Evolutionary conservation across 1,140 invertebrate genomes (phyloP), one percentile per base, ranked within the genome.

Genomic region (Stegodyphus dumicola): DNA sequence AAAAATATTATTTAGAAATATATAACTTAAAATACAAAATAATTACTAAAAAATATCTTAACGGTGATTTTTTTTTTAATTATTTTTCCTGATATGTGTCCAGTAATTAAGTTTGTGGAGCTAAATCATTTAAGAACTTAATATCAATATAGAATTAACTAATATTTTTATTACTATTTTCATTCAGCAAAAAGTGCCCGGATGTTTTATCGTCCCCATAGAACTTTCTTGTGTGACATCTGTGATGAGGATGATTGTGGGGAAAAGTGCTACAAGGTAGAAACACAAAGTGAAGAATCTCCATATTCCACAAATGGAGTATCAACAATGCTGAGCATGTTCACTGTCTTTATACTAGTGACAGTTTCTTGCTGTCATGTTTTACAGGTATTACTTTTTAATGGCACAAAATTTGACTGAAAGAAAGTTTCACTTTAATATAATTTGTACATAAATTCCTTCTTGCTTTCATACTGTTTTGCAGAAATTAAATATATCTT

Each of bases 191-290:
- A 94, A 88, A 91, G 93, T 89, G 94, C 95, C 18, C 91, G 95
- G 81, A 93, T 94, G 88, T 96, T 96, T 90, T 96, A 96, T 89
- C 92, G 93, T 88, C 93, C 94, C 33, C 92, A 92, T 85, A 93
- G 91, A 88, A 92, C 94, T 2, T 94, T 93, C 6, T 90, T 95
- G 48, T 95, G 95, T 90, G 95, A 95, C 88, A 94, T 96, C 87
- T 96, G 95, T 87, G 94, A 95, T 85, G 92, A 92, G 15, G 93
- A 93, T 81, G 94, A 95, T 80, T 95, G 94, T 80, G 83, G 84
- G 51, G 81, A 79, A 69, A 53, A 64, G 6, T 87, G 86, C 53
- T 54, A 71, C 15, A 75, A 52, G 60, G 54, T 18, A 76, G 56
- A 74, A 65, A 75, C 56, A 60, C 18, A 52, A 18, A 83, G 60